Percentiles rank a stretch among this genome's conserved stretches.
Conservation (phyloP, 2,113 vertebrate genomes). For the Heliornis fulica region DNA sequence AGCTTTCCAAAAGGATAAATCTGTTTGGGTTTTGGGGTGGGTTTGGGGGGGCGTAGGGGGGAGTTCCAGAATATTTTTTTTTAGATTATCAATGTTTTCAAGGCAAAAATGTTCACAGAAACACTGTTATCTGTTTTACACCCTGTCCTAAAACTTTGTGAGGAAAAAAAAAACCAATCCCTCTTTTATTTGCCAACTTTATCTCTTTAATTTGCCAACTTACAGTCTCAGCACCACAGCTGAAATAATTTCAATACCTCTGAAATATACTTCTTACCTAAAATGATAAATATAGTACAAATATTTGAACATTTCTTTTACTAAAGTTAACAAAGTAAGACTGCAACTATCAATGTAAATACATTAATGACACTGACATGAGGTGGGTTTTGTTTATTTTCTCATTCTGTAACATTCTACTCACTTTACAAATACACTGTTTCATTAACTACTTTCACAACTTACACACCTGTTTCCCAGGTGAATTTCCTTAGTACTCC, state of each 20-base stretch:
- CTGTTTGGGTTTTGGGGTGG: too few species aligned
- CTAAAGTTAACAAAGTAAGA: background rate
- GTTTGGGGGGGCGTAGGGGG: too few species aligned
- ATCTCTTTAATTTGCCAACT: background rate
- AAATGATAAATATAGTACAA: background rate
- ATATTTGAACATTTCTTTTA: background rate
- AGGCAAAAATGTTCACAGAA: background rate
- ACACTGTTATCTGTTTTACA: background rate
- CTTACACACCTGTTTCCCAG: background rate
- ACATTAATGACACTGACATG: background rate
- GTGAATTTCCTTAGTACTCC: background rate
- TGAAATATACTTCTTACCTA: background rate
- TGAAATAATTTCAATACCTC: background rate
- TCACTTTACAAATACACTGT: background rate
- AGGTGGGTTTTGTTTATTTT: background rate
- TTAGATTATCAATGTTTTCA: background rate
- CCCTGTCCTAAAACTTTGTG: background rate
- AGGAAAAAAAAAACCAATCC: background rate
- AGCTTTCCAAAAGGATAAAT: background rate
- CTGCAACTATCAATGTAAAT: background rate
- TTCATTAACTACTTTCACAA: background rate
- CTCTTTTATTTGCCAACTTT: background rate
- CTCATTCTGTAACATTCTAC: background rate
- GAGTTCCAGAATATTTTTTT: background rate
- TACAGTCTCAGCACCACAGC: background rate